phyloP scores from a whole-genome alignment of 1,140 invertebrate species.

The Ericerus pela region DNA sequence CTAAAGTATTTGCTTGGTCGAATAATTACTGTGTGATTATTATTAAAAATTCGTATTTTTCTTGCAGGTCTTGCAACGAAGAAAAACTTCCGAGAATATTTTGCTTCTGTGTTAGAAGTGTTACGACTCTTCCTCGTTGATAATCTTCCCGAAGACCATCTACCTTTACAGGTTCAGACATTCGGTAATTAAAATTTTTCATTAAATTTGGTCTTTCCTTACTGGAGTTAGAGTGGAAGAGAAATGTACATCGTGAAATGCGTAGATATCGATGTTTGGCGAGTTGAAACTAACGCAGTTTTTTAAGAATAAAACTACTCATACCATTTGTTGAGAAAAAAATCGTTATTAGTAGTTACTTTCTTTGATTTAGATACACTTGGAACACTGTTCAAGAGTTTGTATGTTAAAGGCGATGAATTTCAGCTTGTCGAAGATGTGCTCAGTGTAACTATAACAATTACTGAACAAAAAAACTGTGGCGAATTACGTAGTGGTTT shows the following conservation, averaged over 20 bases:
- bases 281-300: no score
- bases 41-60: no score
- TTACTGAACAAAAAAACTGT: background rate
- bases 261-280: no score
- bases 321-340: no score
- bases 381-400: background rate
- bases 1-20: no score
- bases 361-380: background rate
- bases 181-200: background rate
- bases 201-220: no score
- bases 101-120: background rate
- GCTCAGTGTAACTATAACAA: background rate
- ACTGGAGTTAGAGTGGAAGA: no score
- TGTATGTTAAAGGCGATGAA: slow-evolving; percentile 1
- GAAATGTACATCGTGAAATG: no score
- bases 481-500: background rate
- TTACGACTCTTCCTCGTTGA: background rate
- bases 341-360: background rate
- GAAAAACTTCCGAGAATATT: background rate
- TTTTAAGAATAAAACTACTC: no score
- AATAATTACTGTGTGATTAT: no score
- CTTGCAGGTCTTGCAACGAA: background rate
- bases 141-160: background rate
- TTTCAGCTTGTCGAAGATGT: background rate
- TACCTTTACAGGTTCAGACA: slow-evolving; percentile 3